These are phyloP conservation scores for Pteropus alecto DNA, from an alignment of 2,113 vertebrate genomes.

Conservation along the genomic window DNA sequence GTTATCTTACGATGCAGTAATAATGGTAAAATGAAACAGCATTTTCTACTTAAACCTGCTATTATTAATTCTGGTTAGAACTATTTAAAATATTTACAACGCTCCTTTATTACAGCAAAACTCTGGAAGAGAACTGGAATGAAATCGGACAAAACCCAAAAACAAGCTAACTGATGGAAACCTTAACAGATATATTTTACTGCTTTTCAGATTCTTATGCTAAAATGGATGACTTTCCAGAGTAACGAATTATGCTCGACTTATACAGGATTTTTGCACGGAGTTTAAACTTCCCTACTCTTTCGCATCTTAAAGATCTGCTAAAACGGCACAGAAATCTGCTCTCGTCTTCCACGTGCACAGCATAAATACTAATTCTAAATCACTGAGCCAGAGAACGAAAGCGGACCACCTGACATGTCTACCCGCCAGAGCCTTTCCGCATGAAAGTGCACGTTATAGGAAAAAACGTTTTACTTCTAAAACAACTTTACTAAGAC, in stretches of 20 bases:
- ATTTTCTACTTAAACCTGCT: conserved; percentile 55
- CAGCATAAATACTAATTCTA: neutral
- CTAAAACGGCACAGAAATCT: neutral
- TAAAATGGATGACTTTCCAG: neutral
- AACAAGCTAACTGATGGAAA: neutral
- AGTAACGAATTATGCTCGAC: conserved; percentile 23
- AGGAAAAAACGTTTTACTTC: neutral
- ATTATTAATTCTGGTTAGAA: conserved; percentile 32
- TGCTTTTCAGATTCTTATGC: neutral
- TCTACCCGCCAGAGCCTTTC: neutral
- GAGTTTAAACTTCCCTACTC: neutral
- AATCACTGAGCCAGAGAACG: neutral
- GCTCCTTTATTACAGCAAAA: neutral
- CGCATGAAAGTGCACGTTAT: neutral
- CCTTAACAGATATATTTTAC: neutral
- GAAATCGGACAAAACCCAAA: conserved; percentile 23
- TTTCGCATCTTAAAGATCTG: conserved; percentile 24
- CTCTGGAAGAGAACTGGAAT: neutral
- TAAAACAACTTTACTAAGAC: conserved; percentile 10
- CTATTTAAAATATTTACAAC: conserved; percentile 44
- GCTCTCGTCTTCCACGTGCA: neutral
- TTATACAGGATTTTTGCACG: neutral
- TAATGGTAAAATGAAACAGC: conserved; percentile 57
- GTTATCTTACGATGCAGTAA: conserved; percentile 47
- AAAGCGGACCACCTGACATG: neutral